phyloP scores from a whole-genome alignment of 2,888 invertebrate genomes.

The Cosmia pyralina region DNA sequence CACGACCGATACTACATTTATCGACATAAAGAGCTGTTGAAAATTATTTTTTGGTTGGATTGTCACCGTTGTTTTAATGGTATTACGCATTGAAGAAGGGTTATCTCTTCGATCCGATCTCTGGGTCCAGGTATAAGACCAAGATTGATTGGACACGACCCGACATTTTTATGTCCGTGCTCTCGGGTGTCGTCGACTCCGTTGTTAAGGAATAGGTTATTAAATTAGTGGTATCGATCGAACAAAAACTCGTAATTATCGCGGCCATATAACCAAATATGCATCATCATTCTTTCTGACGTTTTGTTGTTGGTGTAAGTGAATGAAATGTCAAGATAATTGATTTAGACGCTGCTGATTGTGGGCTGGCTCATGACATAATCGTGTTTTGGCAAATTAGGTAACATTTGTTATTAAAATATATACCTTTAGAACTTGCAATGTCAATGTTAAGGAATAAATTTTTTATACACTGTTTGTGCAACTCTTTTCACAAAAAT shows the following conservation, averaged over 20 bases:
- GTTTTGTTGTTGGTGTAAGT: constrained; percentile 67
- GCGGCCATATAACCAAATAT: constrained; percentile 67
- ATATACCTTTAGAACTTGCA: constrained; percentile 1
- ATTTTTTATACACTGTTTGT: neutral
- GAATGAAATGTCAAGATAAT: constrained; percentile 72
- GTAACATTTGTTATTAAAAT: constrained; percentile 36
- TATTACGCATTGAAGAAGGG: constrained; percentile 89
- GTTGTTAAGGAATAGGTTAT: constrained; percentile 83
- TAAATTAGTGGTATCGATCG: constrained; percentile 86
- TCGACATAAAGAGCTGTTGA: constrained; percentile 86
- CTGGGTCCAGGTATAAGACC: constrained; percentile 82
- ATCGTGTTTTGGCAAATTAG: constrained; percentile 53
- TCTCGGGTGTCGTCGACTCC: constrained; percentile 87
- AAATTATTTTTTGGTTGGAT: constrained; percentile 89
- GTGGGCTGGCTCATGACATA: constrained; percentile 46
- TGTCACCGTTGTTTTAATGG: constrained; percentile 91
- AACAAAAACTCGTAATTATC: constrained; percentile 80
- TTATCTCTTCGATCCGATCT: constrained; percentile 88
- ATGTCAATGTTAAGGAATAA: neutral
- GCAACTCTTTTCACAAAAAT: constrained; percentile 44
- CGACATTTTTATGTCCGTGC: constrained; percentile 87
- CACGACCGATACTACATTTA: constrained; percentile 59
- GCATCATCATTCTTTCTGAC: constrained; percentile 72
- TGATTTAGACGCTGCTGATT: constrained; percentile 57
- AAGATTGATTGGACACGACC: constrained; percentile 88